Percentiles rank a stretch among this genome's conserved stretches.
phyloP scores from a whole-genome alignment of 2,888 invertebrate genomes.

The Ophion ventricosus region DNA sequence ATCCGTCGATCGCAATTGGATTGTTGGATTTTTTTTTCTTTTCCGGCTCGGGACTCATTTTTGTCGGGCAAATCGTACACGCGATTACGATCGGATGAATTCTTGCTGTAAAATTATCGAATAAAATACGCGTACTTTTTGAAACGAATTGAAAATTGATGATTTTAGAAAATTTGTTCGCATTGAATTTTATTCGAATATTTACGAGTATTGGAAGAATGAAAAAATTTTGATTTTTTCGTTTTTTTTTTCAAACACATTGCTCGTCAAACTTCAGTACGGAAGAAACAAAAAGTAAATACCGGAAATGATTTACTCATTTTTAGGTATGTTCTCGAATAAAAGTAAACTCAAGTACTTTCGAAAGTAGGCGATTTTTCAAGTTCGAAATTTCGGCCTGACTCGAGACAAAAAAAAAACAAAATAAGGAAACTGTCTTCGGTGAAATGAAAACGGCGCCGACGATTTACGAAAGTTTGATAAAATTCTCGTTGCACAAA shows the following conservation, averaged over 20 bases:
- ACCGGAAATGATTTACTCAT: not conserved
- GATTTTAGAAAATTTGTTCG: not conserved
- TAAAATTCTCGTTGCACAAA: constrained; percentile 21
- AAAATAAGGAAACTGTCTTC: constrained; percentile 19
- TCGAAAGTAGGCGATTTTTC: no score
- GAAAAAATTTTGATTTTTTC: no score
- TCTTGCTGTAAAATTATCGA: no score
- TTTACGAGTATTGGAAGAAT: no score
- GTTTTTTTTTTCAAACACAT: no score
- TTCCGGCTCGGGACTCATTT: constrained; percentile 4
- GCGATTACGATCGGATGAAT: not conserved
- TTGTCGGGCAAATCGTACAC: not conserved
- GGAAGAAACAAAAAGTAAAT: not conserved
- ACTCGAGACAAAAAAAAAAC: constrained; percentile 5
- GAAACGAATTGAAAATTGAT: not conserved
- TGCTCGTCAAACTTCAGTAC: no score
- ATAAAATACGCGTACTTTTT: no score
- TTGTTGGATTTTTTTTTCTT: not conserved
- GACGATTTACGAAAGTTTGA: constrained; percentile 32
- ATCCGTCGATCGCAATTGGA: constrained; percentile 27
- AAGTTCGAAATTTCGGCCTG: not conserved
- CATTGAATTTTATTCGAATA: no score
- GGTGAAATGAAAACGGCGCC: constrained; percentile 7
- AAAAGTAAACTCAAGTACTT: no score
- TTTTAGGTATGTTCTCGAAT: not conserved